These are phyloP conservation scores for Antechinus stuartii DNA, from an alignment of 2,113 vertebrate genomes.

Conservation along the genomic window DNA sequence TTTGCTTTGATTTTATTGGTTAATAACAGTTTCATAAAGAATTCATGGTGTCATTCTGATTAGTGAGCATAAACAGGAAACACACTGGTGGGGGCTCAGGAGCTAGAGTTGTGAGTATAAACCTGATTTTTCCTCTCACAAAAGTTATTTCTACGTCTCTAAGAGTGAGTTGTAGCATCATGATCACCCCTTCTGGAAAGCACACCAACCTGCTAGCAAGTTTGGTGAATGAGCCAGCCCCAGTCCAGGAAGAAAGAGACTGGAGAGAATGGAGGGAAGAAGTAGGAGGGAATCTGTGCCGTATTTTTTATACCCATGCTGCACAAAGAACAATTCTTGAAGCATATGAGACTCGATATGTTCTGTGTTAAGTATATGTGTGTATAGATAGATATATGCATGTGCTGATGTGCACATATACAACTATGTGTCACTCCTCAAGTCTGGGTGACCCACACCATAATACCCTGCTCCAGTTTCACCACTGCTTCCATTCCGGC, in stretches of 20 bases:
- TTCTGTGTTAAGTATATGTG: not conserved
- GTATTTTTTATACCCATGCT: not conserved
- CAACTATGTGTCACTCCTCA: not conserved
- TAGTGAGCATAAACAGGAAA: not conserved
- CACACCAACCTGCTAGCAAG: not conserved
- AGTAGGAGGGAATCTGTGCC: not conserved
- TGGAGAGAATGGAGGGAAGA: not conserved
- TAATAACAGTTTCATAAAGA: not conserved
- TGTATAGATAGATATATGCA: too few species aligned
- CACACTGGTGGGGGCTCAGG: not conserved
- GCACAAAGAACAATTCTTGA: not conserved
- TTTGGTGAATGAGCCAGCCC: not conserved
- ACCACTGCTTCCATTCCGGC: constrained; percentile 46
- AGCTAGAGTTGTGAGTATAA: not conserved
- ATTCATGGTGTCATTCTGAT: not conserved
- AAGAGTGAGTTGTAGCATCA: not conserved
- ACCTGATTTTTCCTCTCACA: not conserved
- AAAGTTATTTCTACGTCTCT: not conserved
- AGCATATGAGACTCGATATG: not conserved
- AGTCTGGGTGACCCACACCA: constrained; percentile 7
- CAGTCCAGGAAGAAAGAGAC: not conserved
- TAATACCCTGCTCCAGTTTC: constrained; percentile 38
- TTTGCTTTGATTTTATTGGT: not conserved
- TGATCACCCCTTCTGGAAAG: not conserved
- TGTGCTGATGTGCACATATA: not conserved